A percentile compares a stretch with the other conserved stretches of the same genome.
Evolutionary conservation across 2,797 vertebrate genomes (phyloP).

Genomic region (Arrhamphus sclerolepis): DNA sequence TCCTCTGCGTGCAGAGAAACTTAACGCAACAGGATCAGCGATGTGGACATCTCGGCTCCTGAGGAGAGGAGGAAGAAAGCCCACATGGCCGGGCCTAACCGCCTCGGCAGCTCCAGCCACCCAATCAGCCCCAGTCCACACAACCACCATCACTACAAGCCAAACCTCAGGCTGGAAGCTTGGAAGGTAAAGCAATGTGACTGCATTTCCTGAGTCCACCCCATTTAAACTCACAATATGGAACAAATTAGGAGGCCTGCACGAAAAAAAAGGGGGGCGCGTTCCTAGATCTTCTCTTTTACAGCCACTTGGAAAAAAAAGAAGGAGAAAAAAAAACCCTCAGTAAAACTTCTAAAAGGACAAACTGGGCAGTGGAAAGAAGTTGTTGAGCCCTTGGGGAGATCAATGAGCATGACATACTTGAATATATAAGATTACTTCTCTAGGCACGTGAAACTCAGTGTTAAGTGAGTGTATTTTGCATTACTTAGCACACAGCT

Average conservation of each 20-base stretch:
- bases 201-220: constrained; percentile 84
- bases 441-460: constrained; percentile 48
- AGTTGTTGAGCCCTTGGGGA: constrained; percentile 53
- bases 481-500: constrained; percentile 44
- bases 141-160: constrained; percentile 74
- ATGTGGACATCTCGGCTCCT: constrained; percentile 71
- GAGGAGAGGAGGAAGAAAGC: constrained; percentile 72
- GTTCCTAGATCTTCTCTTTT: constrained; percentile 80
- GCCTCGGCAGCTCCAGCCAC: constrained; percentile 66
- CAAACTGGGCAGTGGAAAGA: constrained; percentile 67
- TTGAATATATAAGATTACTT: constrained; percentile 64
- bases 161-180: constrained; percentile 81
- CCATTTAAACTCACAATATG: constrained; percentile 88
- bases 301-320: constrained; percentile 71
- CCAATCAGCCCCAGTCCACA: constrained; percentile 74
- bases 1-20: constrained; percentile 46
- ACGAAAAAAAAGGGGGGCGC: constrained; percentile 48
- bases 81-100: constrained; percentile 74
- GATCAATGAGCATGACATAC: constrained; percentile 62
- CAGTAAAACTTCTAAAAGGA: constrained; percentile 67
- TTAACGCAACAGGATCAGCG: constrained; percentile 62
- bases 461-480: constrained; percentile 51
- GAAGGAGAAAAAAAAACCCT: constrained; percentile 40
- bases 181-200: constrained; percentile 82
- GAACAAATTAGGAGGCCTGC: constrained; percentile 83